phyloP scores from a whole-genome alignment of 2,888 invertebrate species.

The Mechanitis messenoides region DNA sequence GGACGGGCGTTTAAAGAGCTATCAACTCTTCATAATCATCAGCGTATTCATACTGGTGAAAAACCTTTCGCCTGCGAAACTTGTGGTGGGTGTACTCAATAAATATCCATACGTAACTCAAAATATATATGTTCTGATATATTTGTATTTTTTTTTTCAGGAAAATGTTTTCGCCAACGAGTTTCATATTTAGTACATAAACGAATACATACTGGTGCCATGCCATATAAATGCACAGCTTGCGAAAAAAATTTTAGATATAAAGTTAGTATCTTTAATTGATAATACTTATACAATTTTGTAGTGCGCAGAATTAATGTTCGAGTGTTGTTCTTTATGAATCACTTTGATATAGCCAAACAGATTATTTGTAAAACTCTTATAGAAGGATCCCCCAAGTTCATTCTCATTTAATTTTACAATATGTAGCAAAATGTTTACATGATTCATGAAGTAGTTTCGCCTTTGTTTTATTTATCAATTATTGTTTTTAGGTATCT shows the following conservation, averaged over 20 bases:
- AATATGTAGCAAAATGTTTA: too few relatives aligned
- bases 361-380: too few relatives aligned
- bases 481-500: constrained; percentile 76
- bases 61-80: constrained; percentile 92
- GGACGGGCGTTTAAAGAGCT: constrained; percentile 90
- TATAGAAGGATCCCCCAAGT: too few relatives aligned
- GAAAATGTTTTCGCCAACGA: constrained; percentile 90
- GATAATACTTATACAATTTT: background rate
- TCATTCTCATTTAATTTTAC: too few relatives aligned
- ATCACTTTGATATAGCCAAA: background rate
- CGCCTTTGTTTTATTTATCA: too few relatives aligned
- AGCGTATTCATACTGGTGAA: constrained; percentile 89
- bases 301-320: too few relatives aligned
- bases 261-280: constrained; percentile 71
- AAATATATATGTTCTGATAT: background rate
- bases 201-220: constrained; percentile 88
- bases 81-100: constrained; percentile 78
- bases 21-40: constrained; percentile 91
- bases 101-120: background rate
- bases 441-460: too few relatives aligned
- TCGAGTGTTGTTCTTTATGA: background rate
- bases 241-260: constrained; percentile 90
- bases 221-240: constrained; percentile 89
- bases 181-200: constrained; percentile 91
- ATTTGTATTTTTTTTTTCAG: constrained; percentile 58